Base-by-base conservation (phyloP, 2,888 invertebrate genomes). In the Muscina levida region DNA sequence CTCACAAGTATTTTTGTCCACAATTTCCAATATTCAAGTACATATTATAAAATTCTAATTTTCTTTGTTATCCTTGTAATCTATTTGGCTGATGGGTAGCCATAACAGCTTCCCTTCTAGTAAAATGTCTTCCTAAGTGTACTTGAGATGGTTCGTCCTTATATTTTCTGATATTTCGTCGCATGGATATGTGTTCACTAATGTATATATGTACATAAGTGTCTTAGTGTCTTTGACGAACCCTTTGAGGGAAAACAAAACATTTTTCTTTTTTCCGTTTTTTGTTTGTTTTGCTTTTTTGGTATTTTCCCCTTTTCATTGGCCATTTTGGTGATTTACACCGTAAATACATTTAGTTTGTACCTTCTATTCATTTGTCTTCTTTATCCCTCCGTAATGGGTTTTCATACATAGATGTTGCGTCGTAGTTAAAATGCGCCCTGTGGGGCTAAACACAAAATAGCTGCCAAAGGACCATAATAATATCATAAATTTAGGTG, bases 401-500 rank as follows among this genome's bases (percentile, higher is more conserved):
- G 5, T 65, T 72, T 67, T 53, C 10, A 44, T 51, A 24, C 26
- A n/a, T 53, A 22, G 11, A 19, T 59, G 4, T 17, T 74, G 5
- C 39, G 5, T 1, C 53, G 24, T 24, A 19, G 46, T 57, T 70
- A 42, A 72, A 70, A 65, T 19, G 44, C 57, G 24, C 57, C 76
- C 42, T 5, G 24, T 2, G 73, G 37, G 59, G 31, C 72, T 59
- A 59, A 42, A 71, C 46, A 13, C 10, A 62, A 73, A 77, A 53
- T 46, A 74, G 22, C 44, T 53, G 26, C 44, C 15, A 51, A 37
- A 77, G 44, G 65, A 51, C 57, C 17, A 73, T 76, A 73, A 77
- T 65, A 51, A 44, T 80, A 70, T 71, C 48, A 74, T 80, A 80
- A 74, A 71, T 80, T 59, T 80, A 66, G n/a, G 26, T 67, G 17